Conservation (phyloP, 1,140 invertebrate genomes). For the Pachypeltis micranthus region DNA sequence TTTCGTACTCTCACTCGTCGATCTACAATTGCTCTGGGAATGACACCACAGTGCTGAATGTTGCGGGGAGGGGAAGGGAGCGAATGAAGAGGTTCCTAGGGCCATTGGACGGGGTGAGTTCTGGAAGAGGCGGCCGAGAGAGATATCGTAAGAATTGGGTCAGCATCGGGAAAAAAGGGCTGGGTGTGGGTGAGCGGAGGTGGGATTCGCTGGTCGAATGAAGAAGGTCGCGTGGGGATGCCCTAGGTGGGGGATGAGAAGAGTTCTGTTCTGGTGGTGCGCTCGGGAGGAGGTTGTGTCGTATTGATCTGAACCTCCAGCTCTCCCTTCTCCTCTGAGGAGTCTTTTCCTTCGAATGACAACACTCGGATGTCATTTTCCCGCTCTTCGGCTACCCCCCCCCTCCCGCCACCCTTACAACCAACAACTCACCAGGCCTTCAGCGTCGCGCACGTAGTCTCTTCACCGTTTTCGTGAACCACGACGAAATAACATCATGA, state of each 20-base stretch:
- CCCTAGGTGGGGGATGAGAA: neutral
- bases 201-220: neutral
- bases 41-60: too few species aligned
- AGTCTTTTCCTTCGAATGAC: neutral
- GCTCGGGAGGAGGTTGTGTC: too few species aligned
- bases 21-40: too few species aligned
- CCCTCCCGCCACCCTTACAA: neutral
- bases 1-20: too few species aligned
- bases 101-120: neutral
- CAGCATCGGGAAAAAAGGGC: neutral
- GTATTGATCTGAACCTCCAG: neutral
- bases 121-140: neutral
- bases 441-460: neutral
- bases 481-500: too few species aligned
- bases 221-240: too few species aligned
- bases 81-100: neutral
- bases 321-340: neutral
- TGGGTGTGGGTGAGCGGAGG: neutral
- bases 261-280: neutral
- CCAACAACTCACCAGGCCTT: neutral
- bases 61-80: neutral
- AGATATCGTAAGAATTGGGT: neutral
- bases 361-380: neutral
- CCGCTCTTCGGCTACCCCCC: neutral
- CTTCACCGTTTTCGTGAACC: neutral